Evolutionary conservation across 92 coral and sea anemone species (phyloP), one percentile per base, ranked within the genome.

Genomic region (Epizoanthus fatuus): DNA sequence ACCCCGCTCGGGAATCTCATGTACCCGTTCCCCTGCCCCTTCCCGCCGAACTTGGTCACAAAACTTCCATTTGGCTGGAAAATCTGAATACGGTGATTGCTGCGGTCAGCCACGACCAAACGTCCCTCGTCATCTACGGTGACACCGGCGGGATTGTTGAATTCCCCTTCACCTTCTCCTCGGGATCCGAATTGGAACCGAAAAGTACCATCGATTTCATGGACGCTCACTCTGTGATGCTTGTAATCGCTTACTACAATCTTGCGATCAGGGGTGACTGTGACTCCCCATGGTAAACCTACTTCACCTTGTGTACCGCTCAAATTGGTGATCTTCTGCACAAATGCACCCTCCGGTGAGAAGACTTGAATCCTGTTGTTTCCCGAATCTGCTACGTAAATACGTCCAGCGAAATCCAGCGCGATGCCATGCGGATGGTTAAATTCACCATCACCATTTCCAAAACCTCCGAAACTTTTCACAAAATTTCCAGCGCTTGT

Each of bases 81-180:
- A 25, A 93, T 93, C 87, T 93, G 97, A n/a, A 93, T 91, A 25
- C 97, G 58, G 70, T 91, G 95, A 69, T 93, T 93, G 63, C 97
- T 93, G 57, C 95, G 90, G 56, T 93, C 97, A 1, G 97, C 97
- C 8, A 93, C 89, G 15, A 91, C 87, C 10, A 91, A 73, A 68
- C 92, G 97, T 1, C 94, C 97, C 47, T 93, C 93, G 65, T 76
- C 84, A 59, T 91, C 97, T n/a, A 93, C 92, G 35, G 94, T 76
- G 54, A 93, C 86, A 0, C 95, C 97, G 35, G 97, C 97, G 79
- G 97, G 97, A 82, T 93, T 93, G 79, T 93, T 93, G 9, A 93
- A 70, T 73, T 81, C 90, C 62, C 95, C 95, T 73, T 88, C 90
- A 64, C 91, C 92, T 44, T 67, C 74, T 44, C 97, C 97, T 3